phyloP scores from a whole-genome alignment of 2,797 vertebrate genomes.

The Silurus aristotelis region DNA sequence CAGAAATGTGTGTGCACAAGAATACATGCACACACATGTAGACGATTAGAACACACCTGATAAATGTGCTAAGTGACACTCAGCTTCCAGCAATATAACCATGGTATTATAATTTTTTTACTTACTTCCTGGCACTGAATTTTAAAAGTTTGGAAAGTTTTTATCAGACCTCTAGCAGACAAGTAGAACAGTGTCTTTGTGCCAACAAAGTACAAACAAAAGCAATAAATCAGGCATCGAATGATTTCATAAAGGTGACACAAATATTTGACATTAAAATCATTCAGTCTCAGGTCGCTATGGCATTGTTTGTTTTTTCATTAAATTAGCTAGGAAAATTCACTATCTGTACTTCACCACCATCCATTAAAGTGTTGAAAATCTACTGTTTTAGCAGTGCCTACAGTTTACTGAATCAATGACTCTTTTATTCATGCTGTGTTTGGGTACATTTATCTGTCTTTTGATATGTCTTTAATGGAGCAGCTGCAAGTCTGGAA shows the following conservation, averaged over 20 bases:
- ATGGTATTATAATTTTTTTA: constrained; percentile 12
- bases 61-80: neutral
- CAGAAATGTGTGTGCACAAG: constrained; percentile 1
- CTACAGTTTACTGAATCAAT: neutral
- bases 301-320: neutral
- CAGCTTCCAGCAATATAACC: neutral
- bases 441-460: neutral
- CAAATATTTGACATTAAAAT: neutral
- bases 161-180: constrained; percentile 10
- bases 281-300: neutral
- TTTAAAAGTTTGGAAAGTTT: constrained; percentile 22
- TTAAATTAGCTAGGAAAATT: neutral
- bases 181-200: constrained; percentile 8
- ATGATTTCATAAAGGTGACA: constrained; percentile 34
- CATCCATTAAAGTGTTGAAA: neutral
- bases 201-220: constrained; percentile 33
- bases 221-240: constrained; percentile 31
- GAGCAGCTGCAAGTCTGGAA: constrained; percentile 13
- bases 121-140: constrained; percentile 3
- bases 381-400: neutral
- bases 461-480: neutral
- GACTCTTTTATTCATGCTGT: neutral
- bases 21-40: neutral
- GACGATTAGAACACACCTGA: neutral
- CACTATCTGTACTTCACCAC: neutral